phyloP scores from a whole-genome alignment of 2,113 vertebrate species.

The Charadrius vociferus region DNA sequence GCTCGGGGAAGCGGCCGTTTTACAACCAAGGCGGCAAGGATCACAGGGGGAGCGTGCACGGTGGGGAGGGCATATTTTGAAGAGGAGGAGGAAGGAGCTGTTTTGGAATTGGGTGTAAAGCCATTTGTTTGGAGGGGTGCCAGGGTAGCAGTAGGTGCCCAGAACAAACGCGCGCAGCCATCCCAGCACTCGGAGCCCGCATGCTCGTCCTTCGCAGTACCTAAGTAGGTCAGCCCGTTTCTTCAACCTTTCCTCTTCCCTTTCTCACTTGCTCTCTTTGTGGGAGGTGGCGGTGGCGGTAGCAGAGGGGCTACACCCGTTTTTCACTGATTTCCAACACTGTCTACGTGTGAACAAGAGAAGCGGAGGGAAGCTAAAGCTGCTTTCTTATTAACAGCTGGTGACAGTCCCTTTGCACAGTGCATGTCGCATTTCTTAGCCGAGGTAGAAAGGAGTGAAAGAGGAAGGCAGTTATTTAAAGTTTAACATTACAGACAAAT shows the following conservation, averaged over 20 bases:
- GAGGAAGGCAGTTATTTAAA: slow-evolving; percentile 68
- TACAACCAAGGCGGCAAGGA: slow-evolving; percentile 43
- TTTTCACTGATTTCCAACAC: slow-evolving; percentile 72
- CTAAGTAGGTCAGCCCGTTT: slow-evolving; percentile 69
- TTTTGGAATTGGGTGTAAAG: slow-evolving; percentile 72
- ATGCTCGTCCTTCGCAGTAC: slow-evolving; percentile 70
- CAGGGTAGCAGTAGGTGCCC: slow-evolving; percentile 71
- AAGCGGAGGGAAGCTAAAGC: slow-evolving; percentile 64
- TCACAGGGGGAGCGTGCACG: slow-evolving; percentile 60
- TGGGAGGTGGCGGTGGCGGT: slow-evolving; percentile 64
- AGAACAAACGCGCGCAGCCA: slow-evolving; percentile 65
- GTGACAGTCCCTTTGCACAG: slow-evolving; percentile 68
- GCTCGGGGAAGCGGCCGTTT: slow-evolving; percentile 54
- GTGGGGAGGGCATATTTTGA: slow-evolving; percentile 70
- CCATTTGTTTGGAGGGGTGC: slow-evolving; percentile 71
- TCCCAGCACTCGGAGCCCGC: slow-evolving; percentile 54
- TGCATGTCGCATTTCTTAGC: slow-evolving; percentile 60
- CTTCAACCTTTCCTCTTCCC: slow-evolving; percentile 71
- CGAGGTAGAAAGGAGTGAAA: slow-evolving; percentile 56
- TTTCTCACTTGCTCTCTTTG: slow-evolving; percentile 71
- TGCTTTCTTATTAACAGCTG: slow-evolving; percentile 74
- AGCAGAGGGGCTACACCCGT: slow-evolving; percentile 71
- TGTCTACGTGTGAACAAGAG: slow-evolving; percentile 69
- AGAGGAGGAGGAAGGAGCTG: slow-evolving; percentile 73
- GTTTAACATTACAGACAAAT: slow-evolving; percentile 63